Evolutionary conservation across 37 sponge, comb jelly and placozoan species (phyloP).

Genomic region (Cliona cf. orientalis): DNA sequence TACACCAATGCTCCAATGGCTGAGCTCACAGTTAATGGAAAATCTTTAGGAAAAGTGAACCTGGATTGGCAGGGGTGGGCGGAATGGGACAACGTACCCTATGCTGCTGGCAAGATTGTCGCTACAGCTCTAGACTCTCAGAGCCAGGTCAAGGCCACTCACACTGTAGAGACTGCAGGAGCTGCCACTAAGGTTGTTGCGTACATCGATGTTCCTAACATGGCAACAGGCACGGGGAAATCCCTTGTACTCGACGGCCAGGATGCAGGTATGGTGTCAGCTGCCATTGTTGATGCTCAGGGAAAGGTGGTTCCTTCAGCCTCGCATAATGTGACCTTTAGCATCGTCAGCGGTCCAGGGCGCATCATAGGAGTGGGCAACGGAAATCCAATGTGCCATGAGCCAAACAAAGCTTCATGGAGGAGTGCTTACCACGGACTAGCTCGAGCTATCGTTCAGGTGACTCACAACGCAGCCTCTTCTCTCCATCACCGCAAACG

Average conservation of each 20-base stretch:
- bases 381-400: slow-evolving; percentile 68
- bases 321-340: slow-evolving; percentile 57
- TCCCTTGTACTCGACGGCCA: slow-evolving; percentile 65
- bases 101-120: slow-evolving; percentile 36
- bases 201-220: slow-evolving; percentile 40
- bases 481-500: slow-evolving; percentile 30
- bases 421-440: slow-evolving; percentile 75
- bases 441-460: slow-evolving; percentile 60
- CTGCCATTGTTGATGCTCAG: slow-evolving; percentile 44
- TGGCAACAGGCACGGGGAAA: slow-evolving; percentile 55
- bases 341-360: slow-evolving; percentile 61
- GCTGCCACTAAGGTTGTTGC: slow-evolving; percentile 21
- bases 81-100: slow-evolving; percentile 32
- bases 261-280: slow-evolving; percentile 69
- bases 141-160: slow-evolving; percentile 35
- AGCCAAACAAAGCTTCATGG: slow-evolving; percentile 69
- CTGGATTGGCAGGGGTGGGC: slow-evolving; percentile 62
- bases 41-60: slow-evolving; percentile 29
- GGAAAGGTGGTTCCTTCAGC: slow-evolving; percentile 45
- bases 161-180: slow-evolving; percentile 43
- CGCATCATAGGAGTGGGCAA: slow-evolving; percentile 69
- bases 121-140: slow-evolving; percentile 23
- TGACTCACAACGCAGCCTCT: slow-evolving; percentile 39
- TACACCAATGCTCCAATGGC: slow-evolving; percentile 65
- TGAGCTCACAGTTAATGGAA: slow-evolving; percentile 53